Evolutionary conservation across 1,140 invertebrate genomes (phyloP), one percentile per base, ranked within the genome.

Genomic region (Bombus polaris): DNA sequence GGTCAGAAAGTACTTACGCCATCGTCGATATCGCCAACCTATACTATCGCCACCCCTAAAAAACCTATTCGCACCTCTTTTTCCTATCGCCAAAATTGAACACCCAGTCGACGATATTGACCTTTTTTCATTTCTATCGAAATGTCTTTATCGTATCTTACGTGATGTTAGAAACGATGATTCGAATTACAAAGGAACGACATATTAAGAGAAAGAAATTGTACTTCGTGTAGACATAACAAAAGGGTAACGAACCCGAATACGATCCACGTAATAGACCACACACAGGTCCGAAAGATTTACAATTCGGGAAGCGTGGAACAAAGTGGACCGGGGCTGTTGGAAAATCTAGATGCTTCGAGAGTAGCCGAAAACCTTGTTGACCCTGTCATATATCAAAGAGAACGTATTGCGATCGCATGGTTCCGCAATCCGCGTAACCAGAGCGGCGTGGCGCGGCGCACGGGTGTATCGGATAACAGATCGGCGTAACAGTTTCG

Each of bases 401-500:
- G 42, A 25, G 44, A 70, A 70, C 32, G 78, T 70, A 80, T 70
- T 39, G 78, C 42, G 15, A 53, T 37, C 72, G 72, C 5, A 35
- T 39, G 53, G 68, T 81, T 59, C 22, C 65, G 75, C 65, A 42
- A 59, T 83, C 44, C 83, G n/a, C 39, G 76, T 73, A 65, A 57
- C 53, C 77, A 42, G 32, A 32, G 59, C 59, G 25, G 68, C 25
- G 35, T 28, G 35, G 35, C 75, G 37, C 53, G 62, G 35, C 59
- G 10, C 59, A n/a, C 59, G 59, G 22, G n/a, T 47, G 71, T 81
- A 85, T 85, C 83, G 57, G 47, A 44, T 81, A 85, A 81, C 83
- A 80, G 84, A 86, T 76, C 74, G 79, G 75, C 81, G 78, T 90
- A 90, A 88, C 87, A 83, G 85, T 83, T 77, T 82, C 68, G 77